Percentiles rank a stretch among this genome's conserved stretches.
phyloP scores from a whole-genome alignment of 2,797 vertebrate genomes.

The Sebastes nivosus region DNA sequence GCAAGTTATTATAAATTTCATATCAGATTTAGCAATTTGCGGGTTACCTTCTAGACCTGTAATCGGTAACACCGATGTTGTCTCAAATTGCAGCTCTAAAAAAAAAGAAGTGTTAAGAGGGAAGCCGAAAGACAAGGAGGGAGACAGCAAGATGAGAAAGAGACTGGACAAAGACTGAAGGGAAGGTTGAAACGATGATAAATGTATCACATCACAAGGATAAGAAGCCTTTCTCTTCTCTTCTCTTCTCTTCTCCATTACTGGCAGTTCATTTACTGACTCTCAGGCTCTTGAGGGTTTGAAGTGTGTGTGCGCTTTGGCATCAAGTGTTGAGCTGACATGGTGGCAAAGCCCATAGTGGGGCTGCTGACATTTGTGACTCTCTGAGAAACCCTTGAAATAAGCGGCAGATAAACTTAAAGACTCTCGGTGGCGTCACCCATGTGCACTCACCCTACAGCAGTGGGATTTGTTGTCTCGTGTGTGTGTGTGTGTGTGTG shows the following conservation, averaged over 20 bases:
- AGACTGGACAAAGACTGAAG: not conserved
- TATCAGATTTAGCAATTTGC: too few relatives aligned
- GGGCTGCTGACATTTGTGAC: conserved; percentile 51
- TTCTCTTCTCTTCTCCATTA: conserved; percentile 4
- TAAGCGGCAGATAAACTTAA: conserved; percentile 35
- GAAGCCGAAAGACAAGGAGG: not conserved
- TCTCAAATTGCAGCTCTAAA: not conserved
- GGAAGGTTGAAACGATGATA: conserved; percentile 8
- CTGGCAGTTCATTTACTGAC: conserved; percentile 39
- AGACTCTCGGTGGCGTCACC: not conserved
- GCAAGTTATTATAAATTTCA: too few relatives aligned
- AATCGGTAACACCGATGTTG: too few relatives aligned
- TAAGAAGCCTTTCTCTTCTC: conserved; percentile 6
- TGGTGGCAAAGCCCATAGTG: conserved; percentile 25
- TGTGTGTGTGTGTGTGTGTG: not conserved
- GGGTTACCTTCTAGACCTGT: too few relatives aligned
- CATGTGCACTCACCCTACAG: not conserved
- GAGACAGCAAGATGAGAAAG: not conserved
- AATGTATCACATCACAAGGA: conserved; percentile 6
- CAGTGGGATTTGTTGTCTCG: conserved; percentile 4
- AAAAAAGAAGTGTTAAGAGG: not conserved
- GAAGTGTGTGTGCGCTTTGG: conserved; percentile 37
- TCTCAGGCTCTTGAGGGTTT: conserved; percentile 23
- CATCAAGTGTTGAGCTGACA: conserved; percentile 41
- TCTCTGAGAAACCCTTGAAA: conserved; percentile 18